Percentiles rank a stretch among this genome's conserved stretches.
Conservation (phyloP, 2,113 vertebrate species). For the Hyperopisus bebe region DNA sequence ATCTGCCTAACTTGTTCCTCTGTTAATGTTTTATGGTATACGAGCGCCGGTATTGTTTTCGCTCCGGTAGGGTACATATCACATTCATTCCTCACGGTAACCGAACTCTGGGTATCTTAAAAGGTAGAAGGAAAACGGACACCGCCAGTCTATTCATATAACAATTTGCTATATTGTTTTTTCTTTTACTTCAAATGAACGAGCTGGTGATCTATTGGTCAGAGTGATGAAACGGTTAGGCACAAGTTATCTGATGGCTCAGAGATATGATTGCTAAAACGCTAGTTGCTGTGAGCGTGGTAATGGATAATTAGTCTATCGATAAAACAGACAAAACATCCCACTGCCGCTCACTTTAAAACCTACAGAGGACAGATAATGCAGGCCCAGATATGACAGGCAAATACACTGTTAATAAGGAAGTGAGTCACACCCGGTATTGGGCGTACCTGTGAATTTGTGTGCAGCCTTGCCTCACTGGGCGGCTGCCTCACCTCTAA, state of each 20-base stretch:
- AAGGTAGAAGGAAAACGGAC: slow-evolving; percentile 52
- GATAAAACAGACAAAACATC: slow-evolving; percentile 30
- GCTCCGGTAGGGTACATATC: slow-evolving; percentile 56
- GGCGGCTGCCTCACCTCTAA: neutral
- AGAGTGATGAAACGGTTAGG: slow-evolving; percentile 23
- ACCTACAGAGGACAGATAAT: neutral
- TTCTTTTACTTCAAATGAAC: slow-evolving; percentile 30
- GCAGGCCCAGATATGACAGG: neutral
- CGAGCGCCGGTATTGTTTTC: slow-evolving; percentile 56
- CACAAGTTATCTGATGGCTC: neutral
- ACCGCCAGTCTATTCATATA: slow-evolving; percentile 52
- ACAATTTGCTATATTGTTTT: slow-evolving; percentile 43
- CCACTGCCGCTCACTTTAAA: neutral
- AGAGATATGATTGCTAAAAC: neutral
- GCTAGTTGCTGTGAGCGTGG: neutral
- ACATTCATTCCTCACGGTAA: slow-evolving; percentile 57
- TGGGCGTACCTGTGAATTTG: neutral
- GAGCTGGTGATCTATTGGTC: slow-evolving; percentile 21
- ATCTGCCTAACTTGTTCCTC: slow-evolving; percentile 55
- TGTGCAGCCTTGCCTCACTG: neutral
- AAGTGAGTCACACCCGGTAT: slow-evolving; percentile 14
- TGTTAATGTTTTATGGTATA: slow-evolving; percentile 65
- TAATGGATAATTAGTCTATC: slow-evolving; percentile 6
- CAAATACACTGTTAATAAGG: neutral
- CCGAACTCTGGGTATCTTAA: slow-evolving; percentile 47